A percentile compares a stretch with the other conserved stretches of the same genome.
phyloP scores from a whole-genome alignment of 2,113 vertebrate genomes.

The Heterochromis multidens region DNA sequence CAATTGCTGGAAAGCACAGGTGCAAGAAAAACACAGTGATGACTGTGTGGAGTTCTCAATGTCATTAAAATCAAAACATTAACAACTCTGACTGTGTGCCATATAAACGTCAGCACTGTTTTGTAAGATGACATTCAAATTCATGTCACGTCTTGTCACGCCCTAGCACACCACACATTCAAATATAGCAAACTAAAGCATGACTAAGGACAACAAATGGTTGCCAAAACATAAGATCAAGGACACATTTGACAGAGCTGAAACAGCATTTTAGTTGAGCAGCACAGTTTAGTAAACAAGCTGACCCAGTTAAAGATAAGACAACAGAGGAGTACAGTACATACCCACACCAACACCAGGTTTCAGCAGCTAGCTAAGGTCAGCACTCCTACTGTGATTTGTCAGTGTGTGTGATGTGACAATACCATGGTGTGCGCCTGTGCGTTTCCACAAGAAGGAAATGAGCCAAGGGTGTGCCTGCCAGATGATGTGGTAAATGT shows the following conservation, averaged over 20 bases:
- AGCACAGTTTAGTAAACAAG: neutral
- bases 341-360: neutral
- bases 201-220: neutral
- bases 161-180: neutral
- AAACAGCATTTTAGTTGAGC: conserved; percentile 22
- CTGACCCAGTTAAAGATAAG: conserved; percentile 27
- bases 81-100: neutral
- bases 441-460: conserved; percentile 49
- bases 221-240: neutral
- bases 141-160: neutral
- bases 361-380: neutral
- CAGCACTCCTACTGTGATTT: conserved; percentile 29
- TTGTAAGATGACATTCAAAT: neutral
- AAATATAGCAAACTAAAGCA: neutral
- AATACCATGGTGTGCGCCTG: neutral
- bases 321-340: neutral
- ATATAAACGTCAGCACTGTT: neutral
- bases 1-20: neutral
- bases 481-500: conserved; percentile 45
- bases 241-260: neutral
- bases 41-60: neutral
- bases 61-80: neutral
- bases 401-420: conserved; percentile 27
- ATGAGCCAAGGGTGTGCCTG: conserved; percentile 42
- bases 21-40: neutral